These are phyloP conservation scores for Gouania willdenowi DNA, from an alignment of 2,797 vertebrate genomes.

Conservation along the genomic window DNA sequence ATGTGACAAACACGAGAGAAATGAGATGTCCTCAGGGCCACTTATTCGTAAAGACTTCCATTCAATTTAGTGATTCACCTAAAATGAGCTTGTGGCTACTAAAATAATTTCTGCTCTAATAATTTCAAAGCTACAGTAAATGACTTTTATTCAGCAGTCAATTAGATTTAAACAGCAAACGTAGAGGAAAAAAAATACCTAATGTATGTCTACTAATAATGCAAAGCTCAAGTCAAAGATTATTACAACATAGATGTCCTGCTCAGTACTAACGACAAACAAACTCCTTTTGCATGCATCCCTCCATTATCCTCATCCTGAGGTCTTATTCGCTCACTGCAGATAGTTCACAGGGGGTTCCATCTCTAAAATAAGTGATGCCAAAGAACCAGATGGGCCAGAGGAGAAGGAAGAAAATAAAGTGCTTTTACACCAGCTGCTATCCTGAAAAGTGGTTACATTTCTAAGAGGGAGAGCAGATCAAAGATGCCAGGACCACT, in stretches of 20 bases:
- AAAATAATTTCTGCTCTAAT: conserved; percentile 27
- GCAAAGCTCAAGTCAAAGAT: neutral
- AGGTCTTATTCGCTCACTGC: conserved; percentile 38
- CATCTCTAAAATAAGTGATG: conserved; percentile 47
- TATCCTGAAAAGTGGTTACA: conserved; percentile 62
- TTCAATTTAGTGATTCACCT: conserved; percentile 36
- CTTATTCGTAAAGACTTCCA: conserved; percentile 16
- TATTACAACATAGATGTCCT: conserved; percentile 14
- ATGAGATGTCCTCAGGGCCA: conserved; percentile 13
- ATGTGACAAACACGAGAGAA: conserved; percentile 9
- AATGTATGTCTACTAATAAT: conserved; percentile 6
- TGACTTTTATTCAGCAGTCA: no score
- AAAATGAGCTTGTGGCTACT: conserved; percentile 21
- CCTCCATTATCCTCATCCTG: conserved; percentile 53
- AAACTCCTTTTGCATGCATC: conserved; percentile 23
- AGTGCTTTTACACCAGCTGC: conserved; percentile 62
- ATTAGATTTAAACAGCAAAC: no score
- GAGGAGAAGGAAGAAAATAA: conserved; percentile 59
- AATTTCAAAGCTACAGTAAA: no score
- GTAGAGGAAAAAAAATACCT: no score
- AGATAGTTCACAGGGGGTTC: conserved; percentile 41
- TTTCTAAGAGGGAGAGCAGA: conserved; percentile 45
- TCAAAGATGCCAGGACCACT: conserved; percentile 57
- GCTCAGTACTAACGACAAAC: conserved; percentile 32
- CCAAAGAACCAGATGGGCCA: conserved; percentile 57